A percentile compares a stretch with the other conserved stretches of the same genome.
Evolutionary conservation across 2,113 vertebrate species (phyloP).

Genomic region (Chaenocephalus aceratus): DNA sequence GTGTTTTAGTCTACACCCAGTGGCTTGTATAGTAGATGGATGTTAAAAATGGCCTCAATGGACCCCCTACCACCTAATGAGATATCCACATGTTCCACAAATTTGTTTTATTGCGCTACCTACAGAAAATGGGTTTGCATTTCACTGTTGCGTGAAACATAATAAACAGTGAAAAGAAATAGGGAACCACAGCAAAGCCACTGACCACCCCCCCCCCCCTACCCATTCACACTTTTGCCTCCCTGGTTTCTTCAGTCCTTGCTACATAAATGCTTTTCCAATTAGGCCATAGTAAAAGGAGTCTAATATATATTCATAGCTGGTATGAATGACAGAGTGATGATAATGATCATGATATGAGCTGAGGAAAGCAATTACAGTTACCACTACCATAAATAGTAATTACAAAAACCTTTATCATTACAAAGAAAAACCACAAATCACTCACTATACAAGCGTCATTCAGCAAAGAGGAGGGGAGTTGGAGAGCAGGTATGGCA

Average conservation of each 20-base stretch:
- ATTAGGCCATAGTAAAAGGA: conserved; percentile 57
- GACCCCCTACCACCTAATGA: conserved; percentile 58
- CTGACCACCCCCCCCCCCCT: neutral
- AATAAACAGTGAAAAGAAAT: conserved; percentile 63
- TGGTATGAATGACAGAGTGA: conserved; percentile 73
- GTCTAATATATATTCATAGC: conserved; percentile 77
- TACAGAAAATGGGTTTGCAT: conserved; percentile 58
- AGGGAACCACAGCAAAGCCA: conserved; percentile 51
- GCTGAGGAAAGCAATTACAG: conserved; percentile 77
- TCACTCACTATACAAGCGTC: conserved; percentile 22
- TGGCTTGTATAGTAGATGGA: conserved; percentile 19
- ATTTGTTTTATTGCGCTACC: conserved; percentile 72
- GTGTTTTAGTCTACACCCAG: conserved; percentile 11
- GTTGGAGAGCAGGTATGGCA: neutral
- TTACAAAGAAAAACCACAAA: conserved; percentile 64
- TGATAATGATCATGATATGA: conserved; percentile 76
- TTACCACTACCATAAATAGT: conserved; percentile 72
- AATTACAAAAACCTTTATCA: conserved; percentile 70
- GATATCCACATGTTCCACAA: conserved; percentile 60
- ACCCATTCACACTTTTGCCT: conserved; percentile 24
- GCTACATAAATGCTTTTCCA: conserved; percentile 70
- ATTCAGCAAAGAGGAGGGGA: conserved; percentile 16
- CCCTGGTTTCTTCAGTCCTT: conserved; percentile 52
- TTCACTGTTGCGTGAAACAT: conserved; percentile 69
- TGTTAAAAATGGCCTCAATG: conserved; percentile 8